Conservation (phyloP, 1,140 invertebrate species). For the Hormaphis cornu region DNA sequence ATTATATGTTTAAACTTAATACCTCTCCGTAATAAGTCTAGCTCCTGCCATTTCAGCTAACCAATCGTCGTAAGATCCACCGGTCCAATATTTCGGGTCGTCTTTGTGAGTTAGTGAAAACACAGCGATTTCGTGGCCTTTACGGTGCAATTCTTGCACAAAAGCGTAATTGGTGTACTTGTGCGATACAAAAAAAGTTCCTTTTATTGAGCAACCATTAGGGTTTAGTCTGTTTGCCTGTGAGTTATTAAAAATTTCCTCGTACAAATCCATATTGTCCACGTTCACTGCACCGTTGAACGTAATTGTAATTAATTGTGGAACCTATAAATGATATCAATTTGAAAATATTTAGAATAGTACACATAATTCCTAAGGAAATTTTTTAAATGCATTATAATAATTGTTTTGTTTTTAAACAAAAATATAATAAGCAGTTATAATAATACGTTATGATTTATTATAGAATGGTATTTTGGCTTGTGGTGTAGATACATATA, state of each 20-base stretch:
- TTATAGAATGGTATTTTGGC: no score
- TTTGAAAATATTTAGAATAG: no score
- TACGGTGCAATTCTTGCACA: conserved; percentile 77
- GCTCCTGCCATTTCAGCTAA: conserved; percentile 92
- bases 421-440: no score
- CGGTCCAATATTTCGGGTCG: conserved; percentile 78
- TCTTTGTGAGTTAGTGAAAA: conserved; percentile 91
- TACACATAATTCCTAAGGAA: no score
- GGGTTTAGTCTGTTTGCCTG: conserved; percentile 66
- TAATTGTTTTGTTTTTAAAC: no score
- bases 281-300: conserved; percentile 92
- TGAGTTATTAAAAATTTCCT: conserved; percentile 73
- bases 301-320: conserved; percentile 89
- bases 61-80: conserved; percentile 83
- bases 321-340: conserved; percentile 49
- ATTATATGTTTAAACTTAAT: no score
- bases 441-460: no score
- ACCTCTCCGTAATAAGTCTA: conserved; percentile 64
- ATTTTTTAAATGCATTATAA: no score
- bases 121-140: conserved; percentile 86
- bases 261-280: conserved; percentile 85
- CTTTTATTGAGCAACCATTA: conserved; percentile 86
- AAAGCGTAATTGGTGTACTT: conserved; percentile 94
- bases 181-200: conserved; percentile 92
- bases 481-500: no score